Base-by-base conservation (phyloP, 1,140 invertebrate genomes). In the Cardiocondyla obscurior region DNA sequence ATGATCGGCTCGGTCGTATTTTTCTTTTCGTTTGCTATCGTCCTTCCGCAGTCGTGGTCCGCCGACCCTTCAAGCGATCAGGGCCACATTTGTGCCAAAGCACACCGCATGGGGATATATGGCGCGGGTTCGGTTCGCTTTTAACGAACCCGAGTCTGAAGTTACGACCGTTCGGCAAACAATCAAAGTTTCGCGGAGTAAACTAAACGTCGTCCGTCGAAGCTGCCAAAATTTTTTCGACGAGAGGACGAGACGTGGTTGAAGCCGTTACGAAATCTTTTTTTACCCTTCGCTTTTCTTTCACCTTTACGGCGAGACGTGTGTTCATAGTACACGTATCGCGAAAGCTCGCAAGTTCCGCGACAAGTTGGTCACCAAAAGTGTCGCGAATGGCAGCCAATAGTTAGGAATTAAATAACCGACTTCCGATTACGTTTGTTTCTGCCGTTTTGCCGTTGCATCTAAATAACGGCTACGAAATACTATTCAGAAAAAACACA, bases 1-100 rank as follows among this genome's bases (percentile, higher is more conserved):
- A 69, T 12, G 74, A 55, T 79, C 49, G 39, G 51, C 39, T 69
- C 49, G 62, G 46, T 25, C 46, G 67, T 79, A 79, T 79, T 42
- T 79, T 42, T 69, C 62, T 60, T 7, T 53, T 28, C 22, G 19
- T 39, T 53, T 30, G 22, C 33, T 79, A 79, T 79, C 62, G 67
- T 69, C 46, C 12, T 62, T 67, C 33, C n/a, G 33, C 74, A 69
- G 55, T 74, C 55, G 55, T 36, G 16, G 28, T 22, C 46, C 12
- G 19, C 12, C 28, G 0, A 49, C 19, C 30, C 16, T 19, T 25
- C 22, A 2, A 28, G 30, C 12, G 33, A 77, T 12, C 60, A 12
- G n/a, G 12, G 33, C 10, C 28, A 39, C 44, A 51, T 51, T 79
- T 49, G 46, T 69, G 74, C 60, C 44, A 67, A 51, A 53, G 33